A percentile compares a stretch with the other conserved stretches of the same genome.
These are phyloP conservation scores for Moxostoma hubbsi DNA, from an alignment of 2,797 vertebrate species.

Conservation along the genomic window DNA sequence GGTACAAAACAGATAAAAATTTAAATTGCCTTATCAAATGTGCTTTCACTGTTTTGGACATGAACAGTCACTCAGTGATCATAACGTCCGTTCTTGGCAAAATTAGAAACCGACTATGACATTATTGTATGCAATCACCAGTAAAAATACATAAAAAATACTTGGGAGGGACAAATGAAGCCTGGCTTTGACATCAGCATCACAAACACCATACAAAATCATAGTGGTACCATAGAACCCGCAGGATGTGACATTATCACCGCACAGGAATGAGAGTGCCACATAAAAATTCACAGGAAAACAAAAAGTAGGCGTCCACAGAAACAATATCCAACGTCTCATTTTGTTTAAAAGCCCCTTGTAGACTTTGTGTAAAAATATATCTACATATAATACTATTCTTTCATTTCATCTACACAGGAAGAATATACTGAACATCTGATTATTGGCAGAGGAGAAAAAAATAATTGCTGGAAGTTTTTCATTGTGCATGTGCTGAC, in stretches of 20 bases:
- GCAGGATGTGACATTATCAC: constrained; percentile 41
- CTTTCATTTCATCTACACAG: constrained; percentile 38
- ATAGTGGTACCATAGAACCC: constrained; percentile 11
- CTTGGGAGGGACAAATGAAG: constrained; percentile 15
- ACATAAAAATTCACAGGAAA: constrained; percentile 31
- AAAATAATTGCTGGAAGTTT: constrained; percentile 24
- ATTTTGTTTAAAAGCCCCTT: constrained; percentile 1
- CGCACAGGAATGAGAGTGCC: constrained; percentile 32
- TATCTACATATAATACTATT: constrained; percentile 61
- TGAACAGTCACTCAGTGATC: neutral
- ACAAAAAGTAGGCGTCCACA: constrained; percentile 18
- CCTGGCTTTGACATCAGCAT: constrained; percentile 22
- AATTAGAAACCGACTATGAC: neutral
- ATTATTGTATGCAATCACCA: neutral
- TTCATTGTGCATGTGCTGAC: constrained; percentile 38
- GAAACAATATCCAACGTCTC: constrained; percentile 33
- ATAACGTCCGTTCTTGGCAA: neutral
- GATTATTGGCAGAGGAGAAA: constrained; percentile 39
- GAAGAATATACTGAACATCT: constrained; percentile 51
- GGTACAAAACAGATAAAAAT: constrained; percentile 35
- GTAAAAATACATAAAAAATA: constrained; percentile 11
- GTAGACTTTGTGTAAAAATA: constrained; percentile 56
- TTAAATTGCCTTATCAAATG: neutral
- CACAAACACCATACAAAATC: constrained; percentile 16
- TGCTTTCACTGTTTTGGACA: neutral